phyloP scores from a whole-genome alignment of 2,797 vertebrate species.

The Philypnodon macrostomus region DNA sequence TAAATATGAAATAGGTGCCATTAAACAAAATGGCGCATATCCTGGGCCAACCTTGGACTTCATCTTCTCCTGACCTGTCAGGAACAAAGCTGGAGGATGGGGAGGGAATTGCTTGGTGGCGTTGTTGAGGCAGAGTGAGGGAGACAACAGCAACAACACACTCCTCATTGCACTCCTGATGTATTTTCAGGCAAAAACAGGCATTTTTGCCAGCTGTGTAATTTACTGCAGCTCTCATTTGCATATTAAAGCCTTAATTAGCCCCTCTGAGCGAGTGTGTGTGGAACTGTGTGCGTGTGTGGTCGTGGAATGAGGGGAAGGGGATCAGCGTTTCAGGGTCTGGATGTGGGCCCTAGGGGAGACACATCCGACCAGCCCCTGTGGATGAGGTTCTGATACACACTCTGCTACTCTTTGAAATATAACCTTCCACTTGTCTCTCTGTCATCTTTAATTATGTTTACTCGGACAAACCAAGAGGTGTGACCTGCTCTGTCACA shows the following conservation, averaged over 20 bases:
- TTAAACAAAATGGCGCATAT: slow-evolving; percentile 15
- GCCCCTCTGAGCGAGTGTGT: slow-evolving; percentile 87
- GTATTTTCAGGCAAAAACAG: slow-evolving; percentile 87
- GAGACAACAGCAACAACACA: slow-evolving; percentile 66
- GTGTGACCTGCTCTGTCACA: slow-evolving; percentile 61
- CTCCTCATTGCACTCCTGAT: slow-evolving; percentile 75
- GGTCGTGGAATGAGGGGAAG: slow-evolving; percentile 70
- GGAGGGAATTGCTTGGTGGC: slow-evolving; percentile 12
- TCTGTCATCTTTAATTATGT: slow-evolving; percentile 76
- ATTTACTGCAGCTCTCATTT: slow-evolving; percentile 96
- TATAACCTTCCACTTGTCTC: slow-evolving; percentile 82
- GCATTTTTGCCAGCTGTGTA: slow-evolving; percentile 98
- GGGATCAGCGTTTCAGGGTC: slow-evolving; percentile 47
- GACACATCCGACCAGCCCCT: slow-evolving; percentile 23
- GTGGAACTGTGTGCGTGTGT: slow-evolving; percentile 58
- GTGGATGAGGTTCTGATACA: slow-evolving; percentile 31
- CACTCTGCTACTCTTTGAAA: slow-evolving; percentile 74
- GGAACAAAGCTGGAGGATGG: slow-evolving; percentile 36
- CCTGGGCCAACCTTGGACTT: slow-evolving; percentile 21
- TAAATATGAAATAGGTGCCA: no score
- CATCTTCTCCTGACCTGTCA: slow-evolving; percentile 38
- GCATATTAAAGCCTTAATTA: slow-evolving; percentile 99
- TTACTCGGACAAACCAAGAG: slow-evolving; percentile 50
- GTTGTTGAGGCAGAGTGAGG: no score
- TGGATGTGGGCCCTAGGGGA: slow-evolving; percentile 44